Evolutionary conservation across 2,113 vertebrate genomes (phyloP), one percentile per base, ranked within the genome.

Genomic region (Martes martes): DNA sequence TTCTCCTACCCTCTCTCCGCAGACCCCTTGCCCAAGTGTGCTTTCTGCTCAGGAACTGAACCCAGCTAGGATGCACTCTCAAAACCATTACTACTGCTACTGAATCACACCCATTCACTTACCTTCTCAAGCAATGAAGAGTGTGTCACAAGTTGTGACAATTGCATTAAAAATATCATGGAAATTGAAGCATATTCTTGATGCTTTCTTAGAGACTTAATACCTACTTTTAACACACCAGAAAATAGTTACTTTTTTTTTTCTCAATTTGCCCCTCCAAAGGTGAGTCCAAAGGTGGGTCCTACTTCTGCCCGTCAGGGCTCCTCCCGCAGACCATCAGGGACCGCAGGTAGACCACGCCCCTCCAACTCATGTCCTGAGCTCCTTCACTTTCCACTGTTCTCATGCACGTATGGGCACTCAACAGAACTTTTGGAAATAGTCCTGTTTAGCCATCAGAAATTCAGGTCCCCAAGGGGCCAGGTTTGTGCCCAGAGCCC

Each of bases 261-360:
- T 42, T 39, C 57, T 83, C 10, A 67, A 26, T 18, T 47, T 67
- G 42, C n/a, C 36, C 23, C 15, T 42, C n/a, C n/a, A 47, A 39
- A 92, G 24, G 11, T 26, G 33, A 74, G 52, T 36, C n/a, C 33
- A 39, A 39, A 92, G 21, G 16, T 23, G 33, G 69, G 52, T 36
- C 11, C 16, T 8, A 31, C 14, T 11, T 36, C 57, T 39, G 13
- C 39, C 57, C 55, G 0, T 7, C 9, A 31, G 31, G 0, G 7
- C 31, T 23, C 10, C 1, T 61, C 18, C 13, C 0, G 10, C 0
- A 86, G 78, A 42, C 55, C 1, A 18, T 2, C 15, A 14, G 18
- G 31, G 67, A 7, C 36, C 33, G 28, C 11, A 3, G 14, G 4
- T 18, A 59, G 57, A 50, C 23, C 55, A 55, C 4, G 0, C 1